Base-by-base conservation (phyloP, 2,113 vertebrate genomes). In the Sinocyclocheilus maitianheensis region DNA sequence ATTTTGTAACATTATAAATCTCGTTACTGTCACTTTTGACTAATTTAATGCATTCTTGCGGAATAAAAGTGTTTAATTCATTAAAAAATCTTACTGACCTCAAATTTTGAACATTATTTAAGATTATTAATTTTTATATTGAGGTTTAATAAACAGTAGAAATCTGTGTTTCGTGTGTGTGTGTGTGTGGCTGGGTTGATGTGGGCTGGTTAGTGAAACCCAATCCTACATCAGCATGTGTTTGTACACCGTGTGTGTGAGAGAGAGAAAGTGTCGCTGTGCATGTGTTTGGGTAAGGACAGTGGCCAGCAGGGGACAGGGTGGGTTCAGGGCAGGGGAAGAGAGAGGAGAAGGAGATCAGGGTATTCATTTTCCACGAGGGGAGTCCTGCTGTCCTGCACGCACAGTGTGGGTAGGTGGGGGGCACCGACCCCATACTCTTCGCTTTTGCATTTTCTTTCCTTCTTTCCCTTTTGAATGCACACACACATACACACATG, bases 271-370 rank as follows among this genome's bases (percentile, higher is more conserved):
- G n/a, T 86, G 81, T 87, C n/a, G 18, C 71, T 55, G 65, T 89
- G 89, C 7, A 0, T 90, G 89, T 94, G 90, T 94, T 91, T 92
- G 87, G 90, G 90, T 91, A 90, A 92, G 91, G 92, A 92, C 91
- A 91, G 92, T 91, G 89, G 89, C 93, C 93, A 93, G 92, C 92
- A 93, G 92, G 93, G 93, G 91, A 93, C 92, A 93, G 92, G 91
- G 91, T 93, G 92, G 92, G 92, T 92, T 93, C 90, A 93, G 91
- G 90, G 87, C 90, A 93, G 90, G 91, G 91, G 87, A 90, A 93
- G 91, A 90, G 86, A 88, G 86, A 85, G 85, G 87, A 83, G 88
- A 93, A 88, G 83, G 87, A 89, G 90, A 93, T 90, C 91, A 90
- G 91, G 90, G 91, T 92, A 87, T 93, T 93, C 86, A 90, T 85